Percentiles rank a stretch among this genome's conserved stretches.
Evolutionary conservation across 2,797 vertebrate genomes (phyloP).

Genomic region (Melanotaenia nigrans): DNA sequence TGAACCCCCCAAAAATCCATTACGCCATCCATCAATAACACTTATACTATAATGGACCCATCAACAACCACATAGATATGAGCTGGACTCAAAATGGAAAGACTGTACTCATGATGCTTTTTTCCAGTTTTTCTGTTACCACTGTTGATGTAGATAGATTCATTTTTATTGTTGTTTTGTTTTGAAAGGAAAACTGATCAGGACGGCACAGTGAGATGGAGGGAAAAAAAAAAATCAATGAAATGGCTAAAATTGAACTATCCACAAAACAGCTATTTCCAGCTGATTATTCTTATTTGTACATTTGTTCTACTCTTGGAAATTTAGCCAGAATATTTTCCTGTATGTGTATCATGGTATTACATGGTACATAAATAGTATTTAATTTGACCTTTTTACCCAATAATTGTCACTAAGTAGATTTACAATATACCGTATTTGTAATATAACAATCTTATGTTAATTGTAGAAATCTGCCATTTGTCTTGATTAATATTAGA

Average conservation of each 20-base stretch:
- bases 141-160: slow-evolving; percentile 35
- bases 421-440: too few species aligned
- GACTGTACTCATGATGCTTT: slow-evolving; percentile 23
- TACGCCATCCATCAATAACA: slow-evolving; percentile 21
- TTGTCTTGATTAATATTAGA: neutral
- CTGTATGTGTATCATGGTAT: neutral
- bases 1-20: slow-evolving; percentile 19
- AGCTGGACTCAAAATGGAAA: slow-evolving; percentile 30
- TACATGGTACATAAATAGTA: neutral
- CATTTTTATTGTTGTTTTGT: slow-evolving; percentile 39
- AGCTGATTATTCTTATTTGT: neutral
- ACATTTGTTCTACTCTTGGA: neutral
- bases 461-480: neutral
- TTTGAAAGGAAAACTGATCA: slow-evolving; percentile 18
- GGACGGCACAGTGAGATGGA: neutral
- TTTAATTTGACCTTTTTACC: too few species aligned
- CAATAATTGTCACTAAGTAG: too few species aligned
- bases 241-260: neutral
- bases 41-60: slow-evolving; percentile 23
- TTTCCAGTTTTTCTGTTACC: slow-evolving; percentile 20
- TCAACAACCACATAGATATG: slow-evolving; percentile 7
- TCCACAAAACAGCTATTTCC: neutral
- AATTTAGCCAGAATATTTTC: neutral
- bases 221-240: neutral
- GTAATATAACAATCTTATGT: too few species aligned